Conservation (phyloP, 2,797 vertebrate genomes). For the Phalanger gymnotis region DNA sequence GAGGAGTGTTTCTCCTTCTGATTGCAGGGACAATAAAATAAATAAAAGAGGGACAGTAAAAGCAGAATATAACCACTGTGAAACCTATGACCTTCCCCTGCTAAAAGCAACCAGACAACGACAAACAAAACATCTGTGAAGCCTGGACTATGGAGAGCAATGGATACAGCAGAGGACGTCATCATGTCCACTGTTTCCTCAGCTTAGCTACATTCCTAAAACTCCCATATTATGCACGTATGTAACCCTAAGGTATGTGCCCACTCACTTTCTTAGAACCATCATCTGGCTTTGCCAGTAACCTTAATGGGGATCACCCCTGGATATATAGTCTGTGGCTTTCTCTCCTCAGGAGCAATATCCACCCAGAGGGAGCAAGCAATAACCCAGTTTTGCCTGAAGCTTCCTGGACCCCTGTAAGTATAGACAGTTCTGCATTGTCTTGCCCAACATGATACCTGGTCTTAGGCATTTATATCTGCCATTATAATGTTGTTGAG, state of each 20-base stretch:
- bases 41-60: background rate
- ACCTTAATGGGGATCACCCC: background rate
- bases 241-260: background rate
- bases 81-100: background rate
- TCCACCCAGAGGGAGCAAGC: background rate
- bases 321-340: background rate
- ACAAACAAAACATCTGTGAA: background rate
- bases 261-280: background rate
- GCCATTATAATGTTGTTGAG: background rate
- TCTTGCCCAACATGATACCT: background rate
- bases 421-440: background rate
- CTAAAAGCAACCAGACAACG: background rate
- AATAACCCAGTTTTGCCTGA: background rate
- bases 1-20: background rate
- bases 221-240: background rate
- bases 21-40: too few relatives aligned
- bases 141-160: background rate
- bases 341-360: background rate
- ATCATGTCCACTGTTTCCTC: too few relatives aligned
- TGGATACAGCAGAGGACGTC: background rate
- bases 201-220: background rate
- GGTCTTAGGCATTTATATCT: background rate
- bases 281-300: background rate
- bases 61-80: background rate
- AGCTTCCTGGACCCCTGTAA: background rate